Evolutionary conservation across 2,888 invertebrate genomes (phyloP).

Genomic region (Chrysolina oricalcia): DNA sequence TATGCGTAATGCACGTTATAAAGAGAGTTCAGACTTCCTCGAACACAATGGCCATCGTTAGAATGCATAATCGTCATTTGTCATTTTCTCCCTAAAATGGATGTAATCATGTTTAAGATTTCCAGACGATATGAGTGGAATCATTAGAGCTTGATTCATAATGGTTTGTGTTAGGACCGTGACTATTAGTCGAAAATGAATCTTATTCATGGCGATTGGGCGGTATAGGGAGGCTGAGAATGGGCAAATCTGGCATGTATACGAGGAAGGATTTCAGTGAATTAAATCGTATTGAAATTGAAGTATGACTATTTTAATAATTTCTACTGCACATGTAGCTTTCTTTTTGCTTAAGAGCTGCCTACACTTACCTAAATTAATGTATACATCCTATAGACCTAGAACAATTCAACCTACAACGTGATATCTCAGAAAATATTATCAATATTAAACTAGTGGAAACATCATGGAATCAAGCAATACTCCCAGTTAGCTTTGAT

Average conservation of each 20-base stretch:
- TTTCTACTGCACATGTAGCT: too few species aligned
- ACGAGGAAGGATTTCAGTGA: neutral
- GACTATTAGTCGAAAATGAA: conserved; percentile 10
- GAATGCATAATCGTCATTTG: conserved; percentile 39
- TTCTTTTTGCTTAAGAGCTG: too few species aligned
- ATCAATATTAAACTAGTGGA: too few species aligned
- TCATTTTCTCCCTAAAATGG: conserved; percentile 39
- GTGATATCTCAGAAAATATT: too few species aligned
- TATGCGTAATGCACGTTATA: conserved; percentile 25
- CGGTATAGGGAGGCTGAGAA: neutral
- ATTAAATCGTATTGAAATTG: neutral
- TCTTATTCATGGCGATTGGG: neutral
- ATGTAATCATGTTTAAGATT: conserved; percentile 30
- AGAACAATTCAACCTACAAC: too few species aligned
- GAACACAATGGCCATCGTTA: conserved; percentile 39
- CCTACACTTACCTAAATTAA: too few species aligned
- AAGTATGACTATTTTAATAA: too few species aligned
- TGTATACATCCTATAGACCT: too few species aligned
- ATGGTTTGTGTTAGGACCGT: conserved; percentile 22
- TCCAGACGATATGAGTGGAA: conserved; percentile 39
- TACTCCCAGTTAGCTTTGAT: too few species aligned
- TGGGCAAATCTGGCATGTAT: neutral
- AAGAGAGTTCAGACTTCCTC: conserved; percentile 27
- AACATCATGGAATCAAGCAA: too few species aligned
- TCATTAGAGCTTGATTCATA: conserved; percentile 41